Evolutionary conservation across 1,140 invertebrate species (phyloP).

Genomic region (Trichonephila inaurata): DNA sequence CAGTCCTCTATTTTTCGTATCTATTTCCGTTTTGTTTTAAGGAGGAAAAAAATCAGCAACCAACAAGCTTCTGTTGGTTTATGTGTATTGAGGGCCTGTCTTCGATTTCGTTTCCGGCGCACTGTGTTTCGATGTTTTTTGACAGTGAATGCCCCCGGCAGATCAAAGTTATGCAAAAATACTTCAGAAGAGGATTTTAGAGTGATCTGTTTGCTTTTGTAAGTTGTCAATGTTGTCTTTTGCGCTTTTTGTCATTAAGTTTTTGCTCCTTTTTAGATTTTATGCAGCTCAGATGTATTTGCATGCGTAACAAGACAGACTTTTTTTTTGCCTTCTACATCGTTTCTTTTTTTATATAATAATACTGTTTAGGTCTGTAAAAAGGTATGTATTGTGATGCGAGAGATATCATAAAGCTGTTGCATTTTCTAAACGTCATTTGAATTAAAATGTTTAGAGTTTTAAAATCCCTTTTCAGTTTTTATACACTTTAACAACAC

Average conservation of each 20-base stretch:
- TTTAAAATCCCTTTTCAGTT: background rate
- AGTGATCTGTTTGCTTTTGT: slow-evolving; percentile 8
- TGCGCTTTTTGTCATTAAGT: slow-evolving; percentile 8
- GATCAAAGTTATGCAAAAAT: slow-evolving; percentile 73
- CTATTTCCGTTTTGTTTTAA: slow-evolving; percentile 57
- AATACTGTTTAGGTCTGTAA: background rate
- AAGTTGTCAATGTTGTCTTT: slow-evolving; percentile 16
- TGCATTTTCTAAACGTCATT: background rate
- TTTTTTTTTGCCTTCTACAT: background rate
- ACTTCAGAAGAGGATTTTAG: slow-evolving; percentile 21
- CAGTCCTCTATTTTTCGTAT: slow-evolving; percentile 20
- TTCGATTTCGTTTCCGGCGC: slow-evolving; percentile 48
- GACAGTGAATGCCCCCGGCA: slow-evolving; percentile 55
- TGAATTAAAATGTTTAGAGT: background rate
- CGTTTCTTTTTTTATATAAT: background rate
- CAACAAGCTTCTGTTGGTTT: slow-evolving; percentile 25
- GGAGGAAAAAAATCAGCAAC: background rate
- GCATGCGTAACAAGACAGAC: background rate
- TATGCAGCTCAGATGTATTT: background rate
- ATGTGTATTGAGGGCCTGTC: slow-evolving; percentile 31
- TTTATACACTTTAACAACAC: too few species aligned
- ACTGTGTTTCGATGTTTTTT: slow-evolving; percentile 21
- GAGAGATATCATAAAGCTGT: background rate
- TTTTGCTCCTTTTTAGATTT: background rate
- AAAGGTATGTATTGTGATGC: background rate